Evolutionary conservation across 1,140 invertebrate species (phyloP).

Genomic region (Drosophila yakuba): DNA sequence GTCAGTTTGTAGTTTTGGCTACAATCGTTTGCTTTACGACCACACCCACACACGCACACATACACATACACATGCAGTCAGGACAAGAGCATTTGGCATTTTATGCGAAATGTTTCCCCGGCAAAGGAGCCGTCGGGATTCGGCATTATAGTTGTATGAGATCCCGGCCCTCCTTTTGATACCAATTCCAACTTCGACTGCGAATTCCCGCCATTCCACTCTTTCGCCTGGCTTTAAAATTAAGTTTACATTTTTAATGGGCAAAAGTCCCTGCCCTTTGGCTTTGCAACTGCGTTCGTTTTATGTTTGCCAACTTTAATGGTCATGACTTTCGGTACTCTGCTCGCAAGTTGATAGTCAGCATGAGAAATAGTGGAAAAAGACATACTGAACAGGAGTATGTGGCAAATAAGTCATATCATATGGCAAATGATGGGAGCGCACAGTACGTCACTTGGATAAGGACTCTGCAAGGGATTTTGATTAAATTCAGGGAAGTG

Average conservation of each 20-base stretch:
- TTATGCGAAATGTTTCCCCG: constrained; percentile 75
- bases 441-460: neutral
- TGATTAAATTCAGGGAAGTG: constrained; percentile 17
- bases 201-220: constrained; percentile 33
- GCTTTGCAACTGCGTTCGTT: constrained; percentile 37
- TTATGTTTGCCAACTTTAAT: constrained; percentile 69
- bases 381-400: constrained; percentile 19
- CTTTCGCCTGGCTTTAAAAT: constrained; percentile 61
- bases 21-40: constrained; percentile 76
- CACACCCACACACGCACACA: constrained; percentile 15
- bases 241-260: constrained; percentile 77
- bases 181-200: constrained; percentile 40
- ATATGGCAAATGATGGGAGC: constrained; percentile 11
- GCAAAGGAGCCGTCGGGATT: constrained; percentile 52
- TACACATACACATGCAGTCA: constrained; percentile 15
- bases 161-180: neutral
- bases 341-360: constrained; percentile 16
- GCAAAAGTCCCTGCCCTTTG: constrained; percentile 17
- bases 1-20: constrained; percentile 62
- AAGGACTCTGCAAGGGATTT: neutral
- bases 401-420: constrained; percentile 40
- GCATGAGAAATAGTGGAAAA: constrained; percentile 24
- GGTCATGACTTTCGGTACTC: constrained; percentile 47
- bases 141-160: constrained; percentile 58
- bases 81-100: constrained; percentile 72